Conservation (phyloP, 2,797 vertebrate species). For the Sebastes hubbsi region DNA sequence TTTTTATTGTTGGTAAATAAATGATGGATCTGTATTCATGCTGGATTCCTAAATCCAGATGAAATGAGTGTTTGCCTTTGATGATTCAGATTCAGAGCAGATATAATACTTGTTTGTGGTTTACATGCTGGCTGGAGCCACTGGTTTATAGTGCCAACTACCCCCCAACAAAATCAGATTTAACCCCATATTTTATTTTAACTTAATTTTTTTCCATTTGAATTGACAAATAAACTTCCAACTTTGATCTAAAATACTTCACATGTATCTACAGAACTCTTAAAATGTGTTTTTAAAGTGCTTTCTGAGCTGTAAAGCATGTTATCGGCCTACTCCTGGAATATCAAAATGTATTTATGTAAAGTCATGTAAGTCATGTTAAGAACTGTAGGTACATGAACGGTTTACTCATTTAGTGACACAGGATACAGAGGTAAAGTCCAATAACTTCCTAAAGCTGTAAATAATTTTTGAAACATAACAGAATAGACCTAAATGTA, state of each 20-base stretch:
- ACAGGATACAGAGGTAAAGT: no score
- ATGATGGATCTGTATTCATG: background rate
- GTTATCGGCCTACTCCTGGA: no score
- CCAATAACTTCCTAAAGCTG: no score
- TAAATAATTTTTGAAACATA: no score
- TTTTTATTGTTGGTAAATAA: conserved; percentile 35
- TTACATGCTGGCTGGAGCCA: background rate
- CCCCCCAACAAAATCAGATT: background rate
- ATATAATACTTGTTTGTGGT: fast-evolving
- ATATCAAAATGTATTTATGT: no score
- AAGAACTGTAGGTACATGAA: background rate
- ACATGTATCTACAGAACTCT: background rate
- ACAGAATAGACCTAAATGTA: no score
- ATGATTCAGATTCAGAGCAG: background rate
- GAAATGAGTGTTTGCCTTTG: background rate
- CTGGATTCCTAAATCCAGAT: background rate
- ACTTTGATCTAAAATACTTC: no score
- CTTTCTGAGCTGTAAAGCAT: no score
- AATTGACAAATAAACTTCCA: background rate
- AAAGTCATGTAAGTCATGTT: no score
- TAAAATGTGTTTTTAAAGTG: no score
- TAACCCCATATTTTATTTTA: background rate
- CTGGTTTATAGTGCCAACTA: no score
- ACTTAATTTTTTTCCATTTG: background rate
- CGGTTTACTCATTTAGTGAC: background rate